phyloP scores from a whole-genome alignment of 1,140 invertebrate species.

The Luehdorfia chinensis region DNA sequence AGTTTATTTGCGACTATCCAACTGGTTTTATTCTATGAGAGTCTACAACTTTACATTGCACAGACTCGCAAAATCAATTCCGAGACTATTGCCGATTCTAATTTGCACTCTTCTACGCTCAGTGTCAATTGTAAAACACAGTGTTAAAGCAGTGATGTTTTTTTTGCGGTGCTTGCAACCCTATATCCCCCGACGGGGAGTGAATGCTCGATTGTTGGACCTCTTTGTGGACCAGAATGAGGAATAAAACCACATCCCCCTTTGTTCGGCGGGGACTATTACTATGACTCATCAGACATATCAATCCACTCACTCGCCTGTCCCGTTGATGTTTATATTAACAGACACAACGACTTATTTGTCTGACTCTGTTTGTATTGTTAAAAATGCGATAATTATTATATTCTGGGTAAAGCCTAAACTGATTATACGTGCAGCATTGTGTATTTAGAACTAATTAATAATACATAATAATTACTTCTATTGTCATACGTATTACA shows the following conservation, averaged over 20 bases:
- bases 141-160: no score
- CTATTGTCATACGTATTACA: no score
- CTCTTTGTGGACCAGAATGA: slow-evolving; percentile 52
- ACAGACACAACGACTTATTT: slow-evolving; percentile 9
- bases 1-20: no score
- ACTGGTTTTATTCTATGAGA: no score
- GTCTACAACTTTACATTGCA: no score
- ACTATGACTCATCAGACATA: slow-evolving; percentile 35
- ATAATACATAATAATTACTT: background rate
- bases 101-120: no score
- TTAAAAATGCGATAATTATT: background rate
- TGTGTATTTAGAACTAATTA: no score
- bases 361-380: background rate
- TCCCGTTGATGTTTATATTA: slow-evolving; percentile 18
- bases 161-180: no score
- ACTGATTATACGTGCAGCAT: no score
- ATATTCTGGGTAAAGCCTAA: background rate
- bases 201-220: slow-evolving; percentile 50
- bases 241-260: slow-evolving; percentile 59
- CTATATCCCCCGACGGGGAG: slow-evolving; percentile 29
- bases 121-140: no score
- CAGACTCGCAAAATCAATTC: no score
- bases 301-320: slow-evolving; percentile 34
- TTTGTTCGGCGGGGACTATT: slow-evolving; percentile 39
- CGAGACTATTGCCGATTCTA: no score